Conservation (phyloP, 2,797 vertebrate genomes). For the Micropoecilia bifurca region DNA sequence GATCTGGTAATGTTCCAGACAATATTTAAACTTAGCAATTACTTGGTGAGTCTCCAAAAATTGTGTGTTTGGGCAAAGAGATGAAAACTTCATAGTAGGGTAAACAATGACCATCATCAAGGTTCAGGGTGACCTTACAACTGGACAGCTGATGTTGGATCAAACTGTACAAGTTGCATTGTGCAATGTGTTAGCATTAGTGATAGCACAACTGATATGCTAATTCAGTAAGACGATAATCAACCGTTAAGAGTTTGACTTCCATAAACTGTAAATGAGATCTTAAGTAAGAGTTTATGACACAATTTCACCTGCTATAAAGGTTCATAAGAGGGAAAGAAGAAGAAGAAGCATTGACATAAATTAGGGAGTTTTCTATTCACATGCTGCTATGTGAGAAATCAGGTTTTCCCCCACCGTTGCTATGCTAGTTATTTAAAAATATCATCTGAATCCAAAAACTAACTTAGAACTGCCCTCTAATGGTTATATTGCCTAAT, state of each 20-base stretch:
- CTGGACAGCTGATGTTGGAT: conserved; percentile 20
- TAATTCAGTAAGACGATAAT: background rate
- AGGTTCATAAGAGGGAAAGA: background rate
- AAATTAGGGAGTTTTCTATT: background rate
- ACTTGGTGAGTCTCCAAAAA: conserved; percentile 56
- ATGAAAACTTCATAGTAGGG: conserved; percentile 43
- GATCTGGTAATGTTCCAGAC: conserved; percentile 52
- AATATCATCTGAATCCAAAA: background rate
- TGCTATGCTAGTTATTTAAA: background rate
- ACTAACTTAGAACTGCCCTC: background rate
- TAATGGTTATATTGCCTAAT: background rate
- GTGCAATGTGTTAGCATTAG: conserved; percentile 2
- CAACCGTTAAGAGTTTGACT: background rate
- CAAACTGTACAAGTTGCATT: conserved; percentile 12
- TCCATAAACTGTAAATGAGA: background rate
- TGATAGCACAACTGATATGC: background rate
- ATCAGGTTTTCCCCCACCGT: background rate
- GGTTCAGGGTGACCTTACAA: conserved; percentile 46
- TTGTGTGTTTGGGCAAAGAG: conserved; percentile 40
- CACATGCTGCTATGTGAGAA: background rate
- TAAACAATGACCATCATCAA: conserved; percentile 44
- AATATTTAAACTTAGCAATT: conserved; percentile 19
- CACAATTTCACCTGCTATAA: background rate
- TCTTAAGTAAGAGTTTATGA: background rate
- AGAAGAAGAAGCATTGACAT: background rate